Evolutionary conservation across 2,888 invertebrate species (phyloP).

Genomic region (Coremacera marginata): DNA sequence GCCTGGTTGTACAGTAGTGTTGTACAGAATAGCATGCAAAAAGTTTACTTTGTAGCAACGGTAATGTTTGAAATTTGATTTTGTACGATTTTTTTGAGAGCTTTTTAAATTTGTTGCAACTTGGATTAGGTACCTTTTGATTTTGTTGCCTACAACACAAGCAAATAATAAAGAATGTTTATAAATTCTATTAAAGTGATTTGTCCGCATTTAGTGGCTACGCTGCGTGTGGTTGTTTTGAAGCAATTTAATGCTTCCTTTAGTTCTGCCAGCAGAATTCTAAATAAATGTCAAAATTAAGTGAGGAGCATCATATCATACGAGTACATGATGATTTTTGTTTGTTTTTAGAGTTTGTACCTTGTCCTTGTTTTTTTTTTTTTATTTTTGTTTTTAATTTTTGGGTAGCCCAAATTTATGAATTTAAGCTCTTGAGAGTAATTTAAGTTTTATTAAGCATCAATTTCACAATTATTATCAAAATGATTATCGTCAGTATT

Average conservation of each 20-base stretch:
- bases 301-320: conserved; percentile 30
- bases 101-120: too few species aligned
- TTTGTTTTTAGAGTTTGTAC: neutral
- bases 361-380: neutral
- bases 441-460: neutral
- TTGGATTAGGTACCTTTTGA: too few species aligned
- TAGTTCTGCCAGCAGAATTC: conserved; percentile 12
- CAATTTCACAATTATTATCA: neutral
- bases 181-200: conserved; percentile 46
- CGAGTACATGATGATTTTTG: neutral
- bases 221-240: conserved; percentile 34
- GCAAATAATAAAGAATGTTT: conserved; percentile 12
- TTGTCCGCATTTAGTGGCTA: conserved; percentile 59
- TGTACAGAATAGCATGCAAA: too few species aligned
- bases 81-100: too few species aligned
- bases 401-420: conserved; percentile 1
- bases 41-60: too few species aligned
- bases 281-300: conserved; percentile 42
- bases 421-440: too few species aligned
- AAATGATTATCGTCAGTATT: neutral
- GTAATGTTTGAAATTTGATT: too few species aligned
- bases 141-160: too few species aligned
- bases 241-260: neutral
- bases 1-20: too few species aligned
- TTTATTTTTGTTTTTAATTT: neutral